Percentiles rank a stretch among this genome's conserved stretches.
Evolutionary conservation across 2,888 invertebrate species (phyloP).

Genomic region (Drosophila phalerata): DNA sequence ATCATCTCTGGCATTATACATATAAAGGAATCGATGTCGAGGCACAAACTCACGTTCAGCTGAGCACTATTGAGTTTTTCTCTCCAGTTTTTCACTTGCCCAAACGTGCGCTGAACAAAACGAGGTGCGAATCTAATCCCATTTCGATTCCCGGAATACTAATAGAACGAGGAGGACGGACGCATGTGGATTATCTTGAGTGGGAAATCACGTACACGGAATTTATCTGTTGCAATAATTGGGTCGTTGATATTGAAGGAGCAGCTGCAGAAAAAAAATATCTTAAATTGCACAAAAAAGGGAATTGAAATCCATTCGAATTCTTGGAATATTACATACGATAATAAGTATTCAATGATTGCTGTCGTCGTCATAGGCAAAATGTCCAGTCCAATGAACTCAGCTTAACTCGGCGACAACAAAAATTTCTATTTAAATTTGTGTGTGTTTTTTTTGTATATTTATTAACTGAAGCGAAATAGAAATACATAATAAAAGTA

Average conservation of each 20-base stretch:
- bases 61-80: slow-evolving; percentile 10
- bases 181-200: slow-evolving; percentile 58
- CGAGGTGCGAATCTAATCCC: slow-evolving; percentile 50
- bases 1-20: slow-evolving; percentile 6
- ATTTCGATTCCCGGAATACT: slow-evolving; percentile 57
- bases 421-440: slow-evolving; percentile 70
- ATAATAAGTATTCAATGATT: slow-evolving; percentile 1
- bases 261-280: slow-evolving; percentile 35
- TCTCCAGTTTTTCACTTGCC: slow-evolving; percentile 37
- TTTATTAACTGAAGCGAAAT: slow-evolving; percentile 63
- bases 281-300: not conserved
- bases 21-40: slow-evolving; percentile 11
- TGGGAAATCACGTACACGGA: slow-evolving; percentile 70
- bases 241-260: slow-evolving; percentile 21
- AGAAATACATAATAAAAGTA: slow-evolving; percentile 58
- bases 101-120: slow-evolving; percentile 65
- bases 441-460: slow-evolving; percentile 20
- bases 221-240: slow-evolving; percentile 47
- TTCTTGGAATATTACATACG: slow-evolving; percentile 37
- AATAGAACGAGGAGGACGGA: slow-evolving; percentile 30
- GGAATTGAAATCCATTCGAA: slow-evolving; percentile 58
- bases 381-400: slow-evolving; percentile 64
- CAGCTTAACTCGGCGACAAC: slow-evolving; percentile 56
- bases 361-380: slow-evolving; percentile 5
- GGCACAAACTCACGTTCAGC: slow-evolving; percentile 46